phyloP scores from a whole-genome alignment of 2,113 vertebrate genomes.

The Periophthalmus modestus region DNA sequence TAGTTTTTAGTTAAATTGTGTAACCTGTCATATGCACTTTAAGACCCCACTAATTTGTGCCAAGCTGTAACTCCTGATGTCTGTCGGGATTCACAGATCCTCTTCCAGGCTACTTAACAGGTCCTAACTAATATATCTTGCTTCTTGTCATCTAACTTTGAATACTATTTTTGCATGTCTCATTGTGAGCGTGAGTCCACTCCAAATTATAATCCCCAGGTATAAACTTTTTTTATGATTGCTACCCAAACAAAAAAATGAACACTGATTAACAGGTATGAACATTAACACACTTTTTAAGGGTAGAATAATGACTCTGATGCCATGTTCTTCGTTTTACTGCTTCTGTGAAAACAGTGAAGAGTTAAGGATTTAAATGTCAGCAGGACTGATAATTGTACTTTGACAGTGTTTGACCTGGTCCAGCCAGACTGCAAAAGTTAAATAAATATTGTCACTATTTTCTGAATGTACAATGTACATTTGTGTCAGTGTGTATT shows the following conservation, averaged over 20 bases:
- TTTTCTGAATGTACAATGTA: background rate
- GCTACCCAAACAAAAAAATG: background rate
- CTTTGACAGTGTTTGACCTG: conserved; percentile 15
- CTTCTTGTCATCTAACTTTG: background rate
- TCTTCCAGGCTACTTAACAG: background rate
- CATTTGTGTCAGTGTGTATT: background rate
- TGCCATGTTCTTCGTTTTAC: background rate
- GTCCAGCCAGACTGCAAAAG: conserved; percentile 42
- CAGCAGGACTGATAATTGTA: conserved; percentile 70
- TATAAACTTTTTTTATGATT: background rate
- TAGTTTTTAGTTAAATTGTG: too few species aligned
- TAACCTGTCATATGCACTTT: too few species aligned
- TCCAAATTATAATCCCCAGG: background rate
- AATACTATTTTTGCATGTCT: background rate
- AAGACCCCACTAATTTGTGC: background rate
- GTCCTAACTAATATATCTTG: background rate
- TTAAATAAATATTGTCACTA: conserved; percentile 23
- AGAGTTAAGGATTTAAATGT: conserved; percentile 39
- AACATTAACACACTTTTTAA: background rate
- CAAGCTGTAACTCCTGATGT: background rate
- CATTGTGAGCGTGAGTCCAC: background rate
- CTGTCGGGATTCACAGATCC: background rate
- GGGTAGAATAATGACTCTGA: background rate
- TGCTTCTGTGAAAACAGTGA: conserved; percentile 18
- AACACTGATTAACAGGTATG: background rate